Percentiles rank a stretch among this genome's conserved stretches.
Conservation (phyloP, 2,888 invertebrate genomes). For the Rhamphomyia laevipes region DNA sequence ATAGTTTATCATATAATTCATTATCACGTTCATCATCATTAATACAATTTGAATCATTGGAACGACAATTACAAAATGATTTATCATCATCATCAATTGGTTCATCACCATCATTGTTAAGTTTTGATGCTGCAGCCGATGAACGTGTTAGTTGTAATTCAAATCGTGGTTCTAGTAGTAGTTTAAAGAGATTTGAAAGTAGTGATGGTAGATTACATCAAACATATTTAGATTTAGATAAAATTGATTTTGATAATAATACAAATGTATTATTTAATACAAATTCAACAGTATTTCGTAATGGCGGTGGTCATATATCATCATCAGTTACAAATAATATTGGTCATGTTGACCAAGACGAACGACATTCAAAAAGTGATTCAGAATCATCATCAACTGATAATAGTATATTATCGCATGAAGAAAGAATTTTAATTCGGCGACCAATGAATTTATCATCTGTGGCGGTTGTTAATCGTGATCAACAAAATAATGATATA, state of each 20-base stretch:
- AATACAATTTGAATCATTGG: constrained; percentile 74
- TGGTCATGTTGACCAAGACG: no score
- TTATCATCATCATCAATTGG: constrained; percentile 29
- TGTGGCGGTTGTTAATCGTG: no score
- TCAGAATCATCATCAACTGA: constrained; percentile 21
- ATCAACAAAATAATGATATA: constrained; percentile 4
- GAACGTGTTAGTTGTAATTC: constrained; percentile 22
- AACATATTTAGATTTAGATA: constrained; percentile 34
- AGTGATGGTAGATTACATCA: constrained; percentile 32
- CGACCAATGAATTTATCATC: background rate
- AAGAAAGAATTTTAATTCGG: constrained; percentile 9
- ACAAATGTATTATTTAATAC: constrained; percentile 8
- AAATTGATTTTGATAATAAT: constrained; percentile 29
- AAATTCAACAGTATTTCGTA: background rate
- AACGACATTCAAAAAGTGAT: constrained; percentile 12
- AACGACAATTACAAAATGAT: constrained; percentile 49
- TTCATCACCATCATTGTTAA: constrained; percentile 34
- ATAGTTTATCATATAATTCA: constrained; percentile 43
- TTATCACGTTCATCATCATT: constrained; percentile 69
- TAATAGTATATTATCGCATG: constrained; percentile 18
- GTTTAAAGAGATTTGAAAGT: constrained; percentile 31
- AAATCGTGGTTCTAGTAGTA: constrained; percentile 27
- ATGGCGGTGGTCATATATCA: no score
- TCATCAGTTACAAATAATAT: no score
- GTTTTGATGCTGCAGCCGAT: constrained; percentile 22